A percentile compares a stretch with the other conserved stretches of the same genome.
Evolutionary conservation across 2,797 vertebrate species (phyloP).

Genomic region (Catharus ustulatus): DNA sequence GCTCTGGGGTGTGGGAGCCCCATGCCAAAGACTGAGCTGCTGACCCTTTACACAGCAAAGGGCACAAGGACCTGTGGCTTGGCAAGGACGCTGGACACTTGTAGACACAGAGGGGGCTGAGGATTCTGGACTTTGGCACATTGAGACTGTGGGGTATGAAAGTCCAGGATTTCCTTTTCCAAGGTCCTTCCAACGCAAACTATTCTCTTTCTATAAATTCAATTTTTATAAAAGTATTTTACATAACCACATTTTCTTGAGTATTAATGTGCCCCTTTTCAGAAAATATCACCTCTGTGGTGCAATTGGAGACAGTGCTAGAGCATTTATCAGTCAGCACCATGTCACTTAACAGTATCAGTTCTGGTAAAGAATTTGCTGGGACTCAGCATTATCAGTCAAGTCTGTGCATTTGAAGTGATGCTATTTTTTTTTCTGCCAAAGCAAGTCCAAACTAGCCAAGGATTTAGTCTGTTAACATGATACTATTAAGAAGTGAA

Average conservation of each 20-base stretch:
- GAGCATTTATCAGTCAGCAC: conserved; percentile 8
- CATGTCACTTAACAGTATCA: not conserved
- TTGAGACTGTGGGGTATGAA: too few relatives aligned
- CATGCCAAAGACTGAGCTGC: not conserved
- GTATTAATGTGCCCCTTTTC: not conserved
- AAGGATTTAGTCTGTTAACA: conserved; percentile 21
- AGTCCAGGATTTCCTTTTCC: not conserved
- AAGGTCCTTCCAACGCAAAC: not conserved
- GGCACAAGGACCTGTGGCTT: not conserved
- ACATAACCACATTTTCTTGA: not conserved
- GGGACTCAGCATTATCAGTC: not conserved
- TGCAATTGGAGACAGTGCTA: not conserved
- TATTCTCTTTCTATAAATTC: not conserved
- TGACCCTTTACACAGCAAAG: not conserved
- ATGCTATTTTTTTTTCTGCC: conserved; percentile 25
- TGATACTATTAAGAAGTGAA: conserved; percentile 24
- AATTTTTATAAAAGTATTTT: not conserved
- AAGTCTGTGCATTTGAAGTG: not conserved
- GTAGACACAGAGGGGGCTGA: not conserved
- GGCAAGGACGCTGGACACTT: not conserved
- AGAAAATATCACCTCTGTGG: not conserved
- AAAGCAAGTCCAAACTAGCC: conserved; percentile 39
- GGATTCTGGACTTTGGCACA: accelerated
- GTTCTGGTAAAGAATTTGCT: not conserved
- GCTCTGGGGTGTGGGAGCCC: not conserved